Evolutionary conservation across 2,888 invertebrate species (phyloP).

Genomic region (Timema cristinae): DNA sequence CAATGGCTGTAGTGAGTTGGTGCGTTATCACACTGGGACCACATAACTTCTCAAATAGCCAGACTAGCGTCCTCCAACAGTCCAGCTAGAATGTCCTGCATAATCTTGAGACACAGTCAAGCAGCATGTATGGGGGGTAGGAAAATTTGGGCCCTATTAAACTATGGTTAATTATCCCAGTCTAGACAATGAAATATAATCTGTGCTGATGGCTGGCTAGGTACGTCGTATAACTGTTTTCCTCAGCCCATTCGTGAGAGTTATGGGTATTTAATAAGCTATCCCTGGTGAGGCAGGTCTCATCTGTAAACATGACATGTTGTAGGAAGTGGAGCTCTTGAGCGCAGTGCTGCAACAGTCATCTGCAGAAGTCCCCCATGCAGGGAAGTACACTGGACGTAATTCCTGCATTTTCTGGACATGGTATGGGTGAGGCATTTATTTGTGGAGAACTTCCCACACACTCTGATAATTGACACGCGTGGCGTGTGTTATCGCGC

Average conservation of each 20-base stretch:
- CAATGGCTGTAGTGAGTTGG: neutral
- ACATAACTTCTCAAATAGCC: neutral
- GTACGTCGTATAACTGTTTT: neutral
- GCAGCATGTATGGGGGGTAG: neutral
- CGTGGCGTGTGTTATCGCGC: neutral
- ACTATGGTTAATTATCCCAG: neutral
- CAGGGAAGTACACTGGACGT: neutral
- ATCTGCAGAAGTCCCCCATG: too few species aligned
- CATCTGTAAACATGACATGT: neutral
- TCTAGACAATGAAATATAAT: neutral
- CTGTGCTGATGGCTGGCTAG: neutral
- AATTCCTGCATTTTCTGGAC: neutral
- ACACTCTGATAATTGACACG: neutral
- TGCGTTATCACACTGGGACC: neutral
- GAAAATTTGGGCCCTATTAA: neutral
- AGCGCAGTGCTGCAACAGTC: too few species aligned
- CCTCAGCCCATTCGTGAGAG: neutral
- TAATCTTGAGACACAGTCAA: neutral
- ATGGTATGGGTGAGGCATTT: neutral
- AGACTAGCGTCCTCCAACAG: neutral
- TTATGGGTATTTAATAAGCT: neutral
- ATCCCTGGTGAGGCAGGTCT: conserved; percentile 3
- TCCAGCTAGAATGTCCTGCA: neutral
- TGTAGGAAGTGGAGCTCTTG: neutral
- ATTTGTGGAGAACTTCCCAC: neutral